These are phyloP conservation scores for Mormyrus hasselquistii DNA, from an alignment of 2,797 vertebrate species.

Conservation along the genomic window DNA sequence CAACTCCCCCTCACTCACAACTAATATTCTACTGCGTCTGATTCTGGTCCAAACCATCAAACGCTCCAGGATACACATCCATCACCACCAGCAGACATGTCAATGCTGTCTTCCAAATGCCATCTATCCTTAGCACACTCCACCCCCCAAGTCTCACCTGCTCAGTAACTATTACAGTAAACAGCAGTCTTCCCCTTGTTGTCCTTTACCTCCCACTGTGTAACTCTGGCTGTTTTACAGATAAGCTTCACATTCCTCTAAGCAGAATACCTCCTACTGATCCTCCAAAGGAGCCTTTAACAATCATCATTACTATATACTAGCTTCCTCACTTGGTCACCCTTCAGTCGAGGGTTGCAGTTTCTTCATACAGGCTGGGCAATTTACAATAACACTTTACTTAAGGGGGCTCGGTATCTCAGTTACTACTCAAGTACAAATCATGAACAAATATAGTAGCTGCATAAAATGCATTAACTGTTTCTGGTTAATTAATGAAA, in stretches of 20 bases:
- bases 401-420: neutral
- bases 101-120: neutral
- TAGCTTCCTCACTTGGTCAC: neutral
- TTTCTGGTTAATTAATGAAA: neutral
- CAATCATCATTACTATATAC: neutral
- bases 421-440: constrained; percentile 3
- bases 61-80: neutral
- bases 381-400: neutral
- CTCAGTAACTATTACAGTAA: neutral
- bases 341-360: neutral
- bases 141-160: neutral
- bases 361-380: neutral
- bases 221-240: neutral
- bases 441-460: neutral
- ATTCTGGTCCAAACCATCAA: constrained; percentile 1
- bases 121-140: neutral
- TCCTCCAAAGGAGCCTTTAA: neutral
- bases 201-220: neutral
- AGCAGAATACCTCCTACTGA: neutral
- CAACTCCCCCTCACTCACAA: neutral
- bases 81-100: neutral
- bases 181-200: neutral
- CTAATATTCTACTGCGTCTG: neutral
- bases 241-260: neutral
- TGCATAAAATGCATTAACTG: neutral